Conservation (phyloP, 2,113 vertebrate genomes). For the Lepisosteus oculatus region DNA sequence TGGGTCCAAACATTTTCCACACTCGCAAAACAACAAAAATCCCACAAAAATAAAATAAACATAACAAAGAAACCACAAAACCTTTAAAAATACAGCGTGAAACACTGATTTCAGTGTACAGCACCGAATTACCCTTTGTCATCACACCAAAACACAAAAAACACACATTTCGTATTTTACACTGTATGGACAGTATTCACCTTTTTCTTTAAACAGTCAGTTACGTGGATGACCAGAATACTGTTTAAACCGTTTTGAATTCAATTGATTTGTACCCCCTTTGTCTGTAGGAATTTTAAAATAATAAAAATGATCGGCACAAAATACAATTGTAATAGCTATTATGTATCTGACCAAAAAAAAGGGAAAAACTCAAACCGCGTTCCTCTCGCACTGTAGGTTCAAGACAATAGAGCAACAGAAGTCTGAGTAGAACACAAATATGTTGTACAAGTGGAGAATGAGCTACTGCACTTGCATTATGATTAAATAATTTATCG, state of each 20-base stretch:
- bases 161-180: not conserved
- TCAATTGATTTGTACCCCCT: too few species aligned
- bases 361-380: not conserved
- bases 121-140: not conserved
- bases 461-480: not conserved
- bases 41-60: not conserved
- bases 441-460: not conserved
- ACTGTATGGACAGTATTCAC: too few species aligned
- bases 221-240: too few species aligned
- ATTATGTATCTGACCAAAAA: not conserved
- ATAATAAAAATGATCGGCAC: too few species aligned
- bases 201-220: too few species aligned
- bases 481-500: not conserved
- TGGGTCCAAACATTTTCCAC: conserved; percentile 23
- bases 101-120: conserved; percentile 1
- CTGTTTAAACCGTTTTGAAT: too few species aligned
- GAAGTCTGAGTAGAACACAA: conserved; percentile 1
- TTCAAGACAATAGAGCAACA: conserved; percentile 22
- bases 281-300: too few species aligned
- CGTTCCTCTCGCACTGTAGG: not conserved
- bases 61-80: not conserved
- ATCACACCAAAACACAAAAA: not conserved
- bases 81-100: not conserved
- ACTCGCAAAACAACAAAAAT: conserved; percentile 23
- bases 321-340: too few species aligned